Base-by-base conservation (phyloP, 2,113 vertebrate species). In the Eptesicus fuscus region DNA sequence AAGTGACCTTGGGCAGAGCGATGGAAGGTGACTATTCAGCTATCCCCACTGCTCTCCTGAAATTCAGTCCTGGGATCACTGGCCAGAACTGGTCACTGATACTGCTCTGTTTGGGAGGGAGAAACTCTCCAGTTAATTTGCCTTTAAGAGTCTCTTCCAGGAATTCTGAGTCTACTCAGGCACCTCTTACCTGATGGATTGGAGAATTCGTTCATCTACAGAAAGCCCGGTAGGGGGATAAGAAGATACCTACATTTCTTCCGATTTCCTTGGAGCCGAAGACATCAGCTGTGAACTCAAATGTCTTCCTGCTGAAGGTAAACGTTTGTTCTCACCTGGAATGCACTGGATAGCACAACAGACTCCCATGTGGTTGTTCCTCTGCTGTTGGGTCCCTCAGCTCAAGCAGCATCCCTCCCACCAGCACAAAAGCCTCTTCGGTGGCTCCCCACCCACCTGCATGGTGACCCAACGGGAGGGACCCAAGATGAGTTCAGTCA, bases 111-210 rank as follows among this genome's bases (percentile, higher is more conserved):
- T 17, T 47, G 6, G 1, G 16, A 47, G 11, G 18, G 4, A 61
- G 25, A 53, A 13, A 37, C 25, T 82, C 18, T 69, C 22, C 23
- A 6, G 51, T 35, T 82, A 22, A 47, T 53, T 69, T 89, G 23
- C 9, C 20, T n/a, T 95, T 28, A 82, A 61, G 22, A 88, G 73
- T 88, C 35, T 93, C 37, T 86, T 59, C 30, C 6, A 76, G 67
- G 51, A 78, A 71, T 92, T 91, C 63, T 8, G 30, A n/a, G 42
- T 83, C 35, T 93, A 47, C 22, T 69, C 9, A 79, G 70, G 40
- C 44, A 2, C 28, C 35, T 83, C 51, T 70, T 83, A 63, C 56
- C 20, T 59, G 30, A 56, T 6, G 28, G 25, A 59, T 0, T 76
- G 40, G 78, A 87, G 23, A 90, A 89, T 69, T 51, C 4, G 1